These are phyloP conservation scores for Plectrocnemia conspersa DNA, from an alignment of 1,140 invertebrate species.

Conservation along the genomic window DNA sequence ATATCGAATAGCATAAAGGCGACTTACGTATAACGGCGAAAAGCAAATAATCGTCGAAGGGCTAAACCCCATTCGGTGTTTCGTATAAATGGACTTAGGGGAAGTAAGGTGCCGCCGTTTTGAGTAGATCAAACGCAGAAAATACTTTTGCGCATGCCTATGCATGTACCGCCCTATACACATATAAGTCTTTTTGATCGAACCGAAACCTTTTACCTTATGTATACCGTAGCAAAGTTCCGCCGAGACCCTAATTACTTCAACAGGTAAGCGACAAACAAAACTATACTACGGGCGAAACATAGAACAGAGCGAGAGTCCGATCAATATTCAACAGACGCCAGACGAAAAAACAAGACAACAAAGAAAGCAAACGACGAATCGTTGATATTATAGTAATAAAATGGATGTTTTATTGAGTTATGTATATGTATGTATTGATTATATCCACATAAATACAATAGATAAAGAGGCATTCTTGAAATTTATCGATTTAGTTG, in stretches of 20 bases:
- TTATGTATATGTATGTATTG: too few relatives aligned
- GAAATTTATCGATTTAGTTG: too few relatives aligned
- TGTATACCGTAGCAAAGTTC: too few relatives aligned
- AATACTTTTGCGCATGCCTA: not conserved
- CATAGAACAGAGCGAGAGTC: too few relatives aligned
- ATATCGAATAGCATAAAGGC: too few relatives aligned
- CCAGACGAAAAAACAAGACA: slow-evolving; percentile 4
- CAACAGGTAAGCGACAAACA: slow-evolving; percentile 8
- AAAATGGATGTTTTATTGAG: too few relatives aligned
- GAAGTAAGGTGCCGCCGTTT: not conserved
- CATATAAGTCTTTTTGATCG: too few relatives aligned
- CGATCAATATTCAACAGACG: slow-evolving; percentile 10
- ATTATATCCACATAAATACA: too few relatives aligned
- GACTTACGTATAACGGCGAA: slow-evolving; percentile 6
- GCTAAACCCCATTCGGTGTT: not conserved
- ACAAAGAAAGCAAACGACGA: not conserved
- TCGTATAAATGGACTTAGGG: not conserved
- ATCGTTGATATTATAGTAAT: too few relatives aligned
- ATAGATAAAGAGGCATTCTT: too few relatives aligned
- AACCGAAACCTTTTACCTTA: too few relatives aligned
- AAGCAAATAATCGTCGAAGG: slow-evolving; percentile 19
- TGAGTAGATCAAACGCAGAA: not conserved
- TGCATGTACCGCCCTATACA: not conserved
- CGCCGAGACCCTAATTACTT: not conserved
- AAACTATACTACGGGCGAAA: not conserved